These are phyloP conservation scores for Enteromius argenteus DNA, from an alignment of 2,797 vertebrate species.

Conservation along the genomic window DNA sequence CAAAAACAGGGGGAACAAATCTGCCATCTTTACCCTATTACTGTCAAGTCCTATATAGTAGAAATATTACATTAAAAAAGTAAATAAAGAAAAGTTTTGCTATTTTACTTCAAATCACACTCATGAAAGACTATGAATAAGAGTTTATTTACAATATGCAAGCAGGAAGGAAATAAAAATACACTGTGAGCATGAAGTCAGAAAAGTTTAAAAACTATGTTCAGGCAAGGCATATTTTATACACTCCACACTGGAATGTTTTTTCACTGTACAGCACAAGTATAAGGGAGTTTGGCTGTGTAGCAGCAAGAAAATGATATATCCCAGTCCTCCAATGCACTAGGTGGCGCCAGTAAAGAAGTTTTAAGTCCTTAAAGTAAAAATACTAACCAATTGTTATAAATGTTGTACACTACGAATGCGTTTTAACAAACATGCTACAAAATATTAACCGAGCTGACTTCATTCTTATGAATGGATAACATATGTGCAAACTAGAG, in stretches of 20 bases:
- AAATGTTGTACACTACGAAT: slow-evolving; percentile 20
- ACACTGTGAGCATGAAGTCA: slow-evolving; percentile 23
- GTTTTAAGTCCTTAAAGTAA: neutral
- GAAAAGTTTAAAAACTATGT: slow-evolving; percentile 16
- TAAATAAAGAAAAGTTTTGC: neutral
- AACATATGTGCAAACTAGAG: slow-evolving; percentile 17
- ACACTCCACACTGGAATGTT: neutral
- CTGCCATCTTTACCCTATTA: neutral
- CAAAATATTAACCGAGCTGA: slow-evolving; percentile 11
- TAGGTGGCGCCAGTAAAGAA: slow-evolving; percentile 19
- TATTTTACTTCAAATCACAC: slow-evolving; percentile 5
- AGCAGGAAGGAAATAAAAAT: slow-evolving; percentile 33
- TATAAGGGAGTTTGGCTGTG: slow-evolving; percentile 14
- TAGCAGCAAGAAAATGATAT: slow-evolving; percentile 35
- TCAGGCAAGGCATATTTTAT: slow-evolving; percentile 41
- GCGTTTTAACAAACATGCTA: slow-evolving; percentile 23
- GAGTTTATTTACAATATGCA: slow-evolving; percentile 59
- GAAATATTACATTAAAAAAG: neutral
- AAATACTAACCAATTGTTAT: slow-evolving; percentile 12
- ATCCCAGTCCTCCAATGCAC: slow-evolving; percentile 9
- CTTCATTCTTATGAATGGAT: slow-evolving; percentile 10
- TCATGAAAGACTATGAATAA: neutral
- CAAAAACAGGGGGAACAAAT: neutral
- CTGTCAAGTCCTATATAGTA: neutral
- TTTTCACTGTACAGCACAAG: slow-evolving; percentile 7